A percentile compares a stretch with the other conserved stretches of the same genome.
These are phyloP conservation scores for Tipula lateralis DNA, from an alignment of 2,888 invertebrate genomes.

Conservation along the genomic window DNA sequence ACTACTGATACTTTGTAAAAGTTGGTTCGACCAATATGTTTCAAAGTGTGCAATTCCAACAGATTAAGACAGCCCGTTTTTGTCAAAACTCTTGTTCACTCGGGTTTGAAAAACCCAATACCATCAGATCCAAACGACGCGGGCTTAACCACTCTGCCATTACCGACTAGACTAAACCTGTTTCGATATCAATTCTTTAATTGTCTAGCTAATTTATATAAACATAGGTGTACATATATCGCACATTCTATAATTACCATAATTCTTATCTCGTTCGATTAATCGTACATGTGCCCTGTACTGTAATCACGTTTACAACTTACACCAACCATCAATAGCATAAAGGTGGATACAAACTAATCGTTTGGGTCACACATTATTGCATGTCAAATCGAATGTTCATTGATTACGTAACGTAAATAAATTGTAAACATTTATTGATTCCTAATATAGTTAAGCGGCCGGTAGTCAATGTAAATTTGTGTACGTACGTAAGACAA, in stretches of 20 bases:
- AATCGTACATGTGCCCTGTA: not conserved
- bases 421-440: not conserved
- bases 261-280: not conserved
- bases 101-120: too few species aligned
- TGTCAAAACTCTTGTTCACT: too few species aligned
- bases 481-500: not conserved
- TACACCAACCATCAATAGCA: not conserved
- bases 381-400: not conserved
- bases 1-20: too few species aligned
- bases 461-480: not conserved
- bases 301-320: not conserved
- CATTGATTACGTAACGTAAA: not conserved
- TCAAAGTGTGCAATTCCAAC: too few species aligned
- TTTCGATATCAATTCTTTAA: not conserved
- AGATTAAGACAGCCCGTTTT: too few species aligned
- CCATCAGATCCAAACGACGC: too few species aligned
- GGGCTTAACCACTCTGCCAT: too few species aligned
- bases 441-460: not conserved
- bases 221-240: not conserved
- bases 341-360: not conserved
- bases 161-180: not conserved
- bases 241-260: not conserved
- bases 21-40: too few species aligned
- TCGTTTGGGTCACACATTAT: not conserved
- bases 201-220: too few species aligned